Conservation (phyloP, 1,140 invertebrate genomes). For the Megathymus violae region DNA sequence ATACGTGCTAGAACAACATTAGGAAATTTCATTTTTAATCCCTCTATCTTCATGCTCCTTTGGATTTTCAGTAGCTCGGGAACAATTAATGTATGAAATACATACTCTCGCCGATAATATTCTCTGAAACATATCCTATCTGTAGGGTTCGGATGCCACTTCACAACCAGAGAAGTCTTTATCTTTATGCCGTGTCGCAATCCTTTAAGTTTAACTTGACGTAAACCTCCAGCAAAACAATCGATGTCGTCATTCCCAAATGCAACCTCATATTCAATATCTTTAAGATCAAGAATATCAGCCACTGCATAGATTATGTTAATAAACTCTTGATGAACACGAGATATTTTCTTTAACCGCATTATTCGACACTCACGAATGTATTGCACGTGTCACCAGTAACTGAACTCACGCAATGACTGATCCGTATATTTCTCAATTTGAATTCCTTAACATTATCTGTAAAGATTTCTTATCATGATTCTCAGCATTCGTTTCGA, state of each 20-base stretch:
- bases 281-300: conserved; percentile 46
- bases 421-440: conserved; percentile 37
- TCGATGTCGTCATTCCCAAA: conserved; percentile 57
- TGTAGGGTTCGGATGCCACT: conserved; percentile 54
- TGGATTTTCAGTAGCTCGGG: conserved; percentile 61
- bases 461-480: conserved; percentile 9
- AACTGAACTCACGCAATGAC: conserved; percentile 12
- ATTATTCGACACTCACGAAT: conserved; percentile 48
- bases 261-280: conserved; percentile 50
- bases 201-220: conserved; percentile 56
- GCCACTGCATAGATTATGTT: conserved; percentile 58
- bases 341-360: conserved; percentile 59
- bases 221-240: conserved; percentile 49
- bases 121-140: conserved; percentile 52
- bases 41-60: conserved; percentile 54
- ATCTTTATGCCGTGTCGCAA: conserved; percentile 48
- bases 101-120: conserved; percentile 55
- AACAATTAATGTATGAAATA: conserved; percentile 47
- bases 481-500: not conserved
- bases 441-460: conserved; percentile 41
- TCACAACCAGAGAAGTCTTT: conserved; percentile 52
- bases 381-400: not conserved
- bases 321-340: conserved; percentile 51
- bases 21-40: conserved; percentile 65
- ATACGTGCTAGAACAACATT: conserved; percentile 52